A percentile compares a stretch with the other conserved stretches of the same genome.
These are phyloP conservation scores for Proterorhinus semilunaris DNA, from an alignment of 2,113 vertebrate species.

Conservation along the genomic window DNA sequence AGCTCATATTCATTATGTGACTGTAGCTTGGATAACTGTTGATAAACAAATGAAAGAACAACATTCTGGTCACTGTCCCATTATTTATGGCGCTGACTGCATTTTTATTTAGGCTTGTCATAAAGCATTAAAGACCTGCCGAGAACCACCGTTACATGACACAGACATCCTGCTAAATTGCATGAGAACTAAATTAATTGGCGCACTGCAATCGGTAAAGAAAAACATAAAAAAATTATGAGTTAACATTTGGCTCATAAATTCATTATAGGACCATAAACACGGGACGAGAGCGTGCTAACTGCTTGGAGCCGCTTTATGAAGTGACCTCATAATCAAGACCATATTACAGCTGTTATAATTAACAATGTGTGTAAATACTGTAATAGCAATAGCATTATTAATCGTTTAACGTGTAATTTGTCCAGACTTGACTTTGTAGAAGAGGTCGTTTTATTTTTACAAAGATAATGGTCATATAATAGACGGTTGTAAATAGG, in stretches of 20 bases:
- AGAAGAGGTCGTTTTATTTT: slow-evolving; percentile 13
- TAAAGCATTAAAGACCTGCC: no score
- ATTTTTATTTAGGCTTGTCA: no score
- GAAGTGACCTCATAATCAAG: slow-evolving; percentile 17
- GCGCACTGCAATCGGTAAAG: slow-evolving; percentile 11
- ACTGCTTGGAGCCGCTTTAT: slow-evolving; percentile 29
- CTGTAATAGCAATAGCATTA: slow-evolving; percentile 21
- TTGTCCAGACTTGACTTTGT: neutral
- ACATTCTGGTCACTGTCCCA: no score
- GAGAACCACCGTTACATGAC: no score
- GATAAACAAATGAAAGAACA: no score
- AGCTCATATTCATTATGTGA: no score
- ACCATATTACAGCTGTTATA: slow-evolving; percentile 28
- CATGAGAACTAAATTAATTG: neutral
- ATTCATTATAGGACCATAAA: slow-evolving; percentile 35
- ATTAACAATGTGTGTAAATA: slow-evolving; percentile 31
- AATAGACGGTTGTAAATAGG: no score
- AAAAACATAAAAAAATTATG: slow-evolving; percentile 21
- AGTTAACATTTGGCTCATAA: slow-evolving; percentile 43
- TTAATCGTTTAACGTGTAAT: slow-evolving; percentile 19
- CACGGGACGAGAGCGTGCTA: slow-evolving; percentile 24
- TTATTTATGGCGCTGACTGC: no score
- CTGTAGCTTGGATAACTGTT: no score
- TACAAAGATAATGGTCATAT: no score
- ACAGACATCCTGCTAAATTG: neutral